Percentiles rank a stretch among this genome's conserved stretches.
These are phyloP conservation scores for Gryon sp. DNA, from an alignment of 1,140 invertebrate genomes.

Conservation along the genomic window DNA sequence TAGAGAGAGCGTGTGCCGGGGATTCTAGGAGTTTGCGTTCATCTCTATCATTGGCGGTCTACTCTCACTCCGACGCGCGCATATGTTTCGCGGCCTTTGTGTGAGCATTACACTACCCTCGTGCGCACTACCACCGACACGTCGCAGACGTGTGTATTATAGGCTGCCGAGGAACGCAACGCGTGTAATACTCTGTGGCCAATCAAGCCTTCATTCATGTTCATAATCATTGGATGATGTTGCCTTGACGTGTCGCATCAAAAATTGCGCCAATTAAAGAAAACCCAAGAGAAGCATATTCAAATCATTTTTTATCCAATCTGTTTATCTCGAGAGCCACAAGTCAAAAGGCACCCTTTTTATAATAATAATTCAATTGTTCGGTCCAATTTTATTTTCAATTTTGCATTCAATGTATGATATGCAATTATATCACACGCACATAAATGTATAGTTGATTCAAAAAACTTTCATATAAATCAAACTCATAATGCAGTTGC, in stretches of 20 bases:
- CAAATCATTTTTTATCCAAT: slow-evolving; percentile 4
- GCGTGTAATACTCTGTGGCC: slow-evolving; percentile 58
- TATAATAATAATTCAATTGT: too few relatives aligned
- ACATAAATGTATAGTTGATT: too few relatives aligned
- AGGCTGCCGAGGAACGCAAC: slow-evolving; percentile 34
- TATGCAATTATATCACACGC: too few relatives aligned
- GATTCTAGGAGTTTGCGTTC: too few relatives aligned
- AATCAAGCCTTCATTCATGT: slow-evolving; percentile 74
- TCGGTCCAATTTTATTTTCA: too few relatives aligned
- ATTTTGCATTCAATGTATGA: too few relatives aligned
- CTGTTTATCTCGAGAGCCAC: slow-evolving; percentile 8
- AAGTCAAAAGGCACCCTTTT: too few relatives aligned
- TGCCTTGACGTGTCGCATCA: slow-evolving; percentile 65
- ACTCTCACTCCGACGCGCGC: slow-evolving; percentile 9
- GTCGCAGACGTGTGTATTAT: slow-evolving; percentile 47
- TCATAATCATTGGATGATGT: slow-evolving; percentile 70
- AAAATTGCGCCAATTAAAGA: slow-evolving; percentile 46
- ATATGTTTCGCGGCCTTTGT: slow-evolving; percentile 51
- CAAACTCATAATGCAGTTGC: too few relatives aligned
- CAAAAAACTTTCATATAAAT: too few relatives aligned
- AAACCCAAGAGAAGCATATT: slow-evolving; percentile 10
- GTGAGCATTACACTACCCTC: slow-evolving; percentile 28
- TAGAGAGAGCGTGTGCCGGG: too few relatives aligned
- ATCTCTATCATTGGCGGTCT: too few relatives aligned
- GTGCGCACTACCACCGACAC: slow-evolving; percentile 1